These are phyloP conservation scores for Loris lydekkerianus DNA, from an alignment of 2,797 vertebrate genomes.

Conservation along the genomic window DNA sequence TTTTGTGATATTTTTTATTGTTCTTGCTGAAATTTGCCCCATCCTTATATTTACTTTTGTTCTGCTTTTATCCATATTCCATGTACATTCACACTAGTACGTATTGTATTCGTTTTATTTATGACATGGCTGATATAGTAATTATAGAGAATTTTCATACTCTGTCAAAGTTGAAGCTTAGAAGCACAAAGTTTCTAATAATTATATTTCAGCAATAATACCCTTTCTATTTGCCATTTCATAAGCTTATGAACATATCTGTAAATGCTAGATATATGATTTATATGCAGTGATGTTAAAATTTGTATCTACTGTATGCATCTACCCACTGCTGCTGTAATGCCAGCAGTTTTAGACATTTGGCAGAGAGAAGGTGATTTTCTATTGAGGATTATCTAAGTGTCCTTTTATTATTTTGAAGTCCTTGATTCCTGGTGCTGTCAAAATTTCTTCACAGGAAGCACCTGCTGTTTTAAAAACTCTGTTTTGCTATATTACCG, in stretches of 20 bases:
- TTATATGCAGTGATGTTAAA: background rate
- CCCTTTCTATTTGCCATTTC: background rate
- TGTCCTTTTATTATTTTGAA: slow-evolving; percentile 57
- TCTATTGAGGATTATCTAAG: slow-evolving; percentile 19
- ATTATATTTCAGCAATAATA: background rate
- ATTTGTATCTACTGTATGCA: background rate
- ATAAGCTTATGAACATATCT: background rate
- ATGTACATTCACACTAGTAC: background rate
- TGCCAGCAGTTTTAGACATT: background rate
- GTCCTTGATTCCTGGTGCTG: background rate
- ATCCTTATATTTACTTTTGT: background rate
- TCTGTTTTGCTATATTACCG: background rate
- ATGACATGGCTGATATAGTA: background rate
- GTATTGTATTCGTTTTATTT: background rate
- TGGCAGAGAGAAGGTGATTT: slow-evolving; percentile 47
- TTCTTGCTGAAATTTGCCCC: background rate
- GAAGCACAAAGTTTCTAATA: background rate
- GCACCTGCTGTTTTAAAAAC: slow-evolving; percentile 3
- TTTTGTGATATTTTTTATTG: background rate
- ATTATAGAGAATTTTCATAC: background rate
- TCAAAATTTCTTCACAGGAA: slow-evolving; percentile 12
- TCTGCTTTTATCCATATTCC: background rate
- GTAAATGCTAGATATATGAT: background rate
- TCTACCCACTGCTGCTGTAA: background rate
- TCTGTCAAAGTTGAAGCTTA: slow-evolving; percentile 29